Evolutionary conservation across 2,888 invertebrate species (phyloP).

Genomic region (Pegoplata infirma): DNA sequence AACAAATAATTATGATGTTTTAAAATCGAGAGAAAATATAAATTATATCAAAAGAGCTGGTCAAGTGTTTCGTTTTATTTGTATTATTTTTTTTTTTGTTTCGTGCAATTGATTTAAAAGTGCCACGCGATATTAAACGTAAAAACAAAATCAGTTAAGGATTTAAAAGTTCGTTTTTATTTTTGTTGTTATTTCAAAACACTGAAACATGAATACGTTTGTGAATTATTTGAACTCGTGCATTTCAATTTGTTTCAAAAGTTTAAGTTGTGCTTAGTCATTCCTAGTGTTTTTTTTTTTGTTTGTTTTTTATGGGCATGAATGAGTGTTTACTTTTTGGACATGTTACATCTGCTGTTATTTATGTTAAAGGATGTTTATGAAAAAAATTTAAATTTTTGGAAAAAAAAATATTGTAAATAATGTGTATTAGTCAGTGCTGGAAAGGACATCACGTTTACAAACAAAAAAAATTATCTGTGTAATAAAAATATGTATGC

Average conservation of each 20-base stretch:
- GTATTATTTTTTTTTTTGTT: neutral
- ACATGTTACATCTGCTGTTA: neutral
- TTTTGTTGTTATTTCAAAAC: neutral
- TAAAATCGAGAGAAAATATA: neutral
- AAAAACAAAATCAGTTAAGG: neutral
- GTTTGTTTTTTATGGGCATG: no score
- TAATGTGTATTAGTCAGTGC: no score
- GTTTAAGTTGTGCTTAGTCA: neutral
- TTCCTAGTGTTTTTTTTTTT: no score
- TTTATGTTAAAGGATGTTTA: neutral
- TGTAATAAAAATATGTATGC: no score
- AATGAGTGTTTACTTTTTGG: neutral
- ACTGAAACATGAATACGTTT: no score
- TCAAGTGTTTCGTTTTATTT: constrained; percentile 55
- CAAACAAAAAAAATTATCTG: no score
- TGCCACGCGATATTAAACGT: constrained; percentile 34
- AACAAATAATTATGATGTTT: constrained; percentile 2
- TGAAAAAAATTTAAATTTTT: no score
- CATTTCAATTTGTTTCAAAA: neutral
- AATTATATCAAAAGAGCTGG: constrained; percentile 63
- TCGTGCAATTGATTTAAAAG: constrained; percentile 18
- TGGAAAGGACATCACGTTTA: no score
- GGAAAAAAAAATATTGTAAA: no score
- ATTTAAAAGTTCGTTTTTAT: neutral
- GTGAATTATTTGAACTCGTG: no score